A percentile compares a stretch with the other conserved stretches of the same genome.
These are phyloP conservation scores for Candoia aspera DNA, from an alignment of 2,113 vertebrate species.

Conservation along the genomic window DNA sequence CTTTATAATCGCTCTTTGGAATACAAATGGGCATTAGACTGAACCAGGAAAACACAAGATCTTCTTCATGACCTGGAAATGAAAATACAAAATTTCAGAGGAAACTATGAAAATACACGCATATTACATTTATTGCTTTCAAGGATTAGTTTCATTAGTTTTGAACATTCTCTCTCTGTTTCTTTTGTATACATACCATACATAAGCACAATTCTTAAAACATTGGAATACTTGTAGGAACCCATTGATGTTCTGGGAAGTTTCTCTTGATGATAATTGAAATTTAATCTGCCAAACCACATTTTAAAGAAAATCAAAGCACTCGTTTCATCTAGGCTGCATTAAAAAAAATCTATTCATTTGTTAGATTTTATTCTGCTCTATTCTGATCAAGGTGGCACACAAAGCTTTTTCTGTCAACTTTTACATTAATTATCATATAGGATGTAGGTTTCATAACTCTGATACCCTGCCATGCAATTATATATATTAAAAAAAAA, in stretches of 20 bases:
- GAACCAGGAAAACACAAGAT: background rate
- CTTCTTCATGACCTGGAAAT: background rate
- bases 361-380: background rate
- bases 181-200: slow-evolving; percentile 33
- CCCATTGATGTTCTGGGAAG: slow-evolving; percentile 26
- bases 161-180: background rate
- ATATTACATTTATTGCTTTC: background rate
- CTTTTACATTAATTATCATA: background rate
- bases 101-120: background rate
- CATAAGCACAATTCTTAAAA: background rate
- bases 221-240: slow-evolving; percentile 40
- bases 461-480: slow-evolving; percentile 51
- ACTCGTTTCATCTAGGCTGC: background rate
- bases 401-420: background rate
- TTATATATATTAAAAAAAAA: background rate
- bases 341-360: background rate
- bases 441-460: background rate
- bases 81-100: background rate
- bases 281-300: slow-evolving; percentile 43
- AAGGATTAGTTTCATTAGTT: background rate
- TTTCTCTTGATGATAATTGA: slow-evolving; percentile 41
- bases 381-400: background rate
- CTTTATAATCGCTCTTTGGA: background rate
- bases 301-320: background rate
- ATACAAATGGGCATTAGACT: slow-evolving; percentile 28